Evolutionary conservation across 2,888 invertebrate species (phyloP), one percentile per base, ranked within the genome.

Genomic region (Thera obeliscata): DNA sequence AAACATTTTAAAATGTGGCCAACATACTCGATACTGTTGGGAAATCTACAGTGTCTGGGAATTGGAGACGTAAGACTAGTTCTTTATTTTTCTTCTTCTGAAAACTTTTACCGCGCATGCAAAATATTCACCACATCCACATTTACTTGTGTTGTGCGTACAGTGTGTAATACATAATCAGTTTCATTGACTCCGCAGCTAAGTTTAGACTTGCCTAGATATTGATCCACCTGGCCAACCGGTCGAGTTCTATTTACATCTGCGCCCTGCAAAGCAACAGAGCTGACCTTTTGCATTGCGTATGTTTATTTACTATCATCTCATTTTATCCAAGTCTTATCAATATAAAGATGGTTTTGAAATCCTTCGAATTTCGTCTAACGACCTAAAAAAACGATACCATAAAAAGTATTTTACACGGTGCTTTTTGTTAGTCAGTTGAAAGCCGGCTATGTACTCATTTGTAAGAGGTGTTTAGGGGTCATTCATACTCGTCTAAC

Each of bases 181-280:
- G 56, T 56, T 68, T 58, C 57, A 68, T 61, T 57, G 54, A 64
- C 61, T 68, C 56, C 36, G 5, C 55, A 8, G 38, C 57, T 58
- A 68, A 52, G 5, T 64, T 67, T 64, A 64, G 67, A 61, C 36
- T 64, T 64, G 59, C 59, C 67, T 64, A 67, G 59, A 54, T 62
- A 61, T 58, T 52, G 54, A 61, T 50, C 49, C 57, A 61, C 64
- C 67, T 64, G 60, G 63, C 60, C 41, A 61, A 2, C 59, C 50
- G 8, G 50, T 12, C 61, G 33, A n/a, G 59, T 62, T 56, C 64
- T 64, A 67, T 61, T 67, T 54, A 54, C 38, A 59, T 58, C 46
- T 35, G 36, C 46, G 43, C 22, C 9, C 38, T 35, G 64, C 52
- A 43, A 48, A 61, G 50, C 38, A 62, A 62, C 57, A 50, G 50